phyloP scores from a whole-genome alignment of 2,797 vertebrate genomes.

The Spinibarbus caldwelli region DNA sequence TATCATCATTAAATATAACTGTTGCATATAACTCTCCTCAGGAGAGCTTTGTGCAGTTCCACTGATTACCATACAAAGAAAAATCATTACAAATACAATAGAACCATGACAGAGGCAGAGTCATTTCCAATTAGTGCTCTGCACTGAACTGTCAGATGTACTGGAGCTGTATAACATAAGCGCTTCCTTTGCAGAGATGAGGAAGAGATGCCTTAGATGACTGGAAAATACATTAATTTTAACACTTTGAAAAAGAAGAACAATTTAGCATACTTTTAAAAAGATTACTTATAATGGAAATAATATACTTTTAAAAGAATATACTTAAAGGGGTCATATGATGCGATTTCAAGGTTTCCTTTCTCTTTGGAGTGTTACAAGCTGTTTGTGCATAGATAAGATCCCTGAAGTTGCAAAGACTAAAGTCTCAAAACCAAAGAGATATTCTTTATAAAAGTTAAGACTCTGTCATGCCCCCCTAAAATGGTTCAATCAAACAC shows the following conservation, averaged over 20 bases:
- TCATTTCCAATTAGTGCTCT: conserved; percentile 10
- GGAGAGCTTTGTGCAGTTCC: neutral
- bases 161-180: neutral
- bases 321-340: no score
- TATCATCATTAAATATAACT: conserved; percentile 21
- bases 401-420: no score
- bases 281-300: neutral
- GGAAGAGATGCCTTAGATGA: neutral
- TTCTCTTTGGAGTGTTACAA: no score
- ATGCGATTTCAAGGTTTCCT: no score
- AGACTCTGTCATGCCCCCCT: no score
- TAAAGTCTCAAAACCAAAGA: no score
- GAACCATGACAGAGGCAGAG: neutral
- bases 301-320: neutral
- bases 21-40: conserved; percentile 7
- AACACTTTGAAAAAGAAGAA: neutral
- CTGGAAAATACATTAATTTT: neutral
- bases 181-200: neutral
- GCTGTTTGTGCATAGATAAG: no score
- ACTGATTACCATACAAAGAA: conserved; percentile 30
- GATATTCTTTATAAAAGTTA: no score
- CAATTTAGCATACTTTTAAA: neutral
- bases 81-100: conserved; percentile 27
- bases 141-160: neutral
- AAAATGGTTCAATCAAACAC: no score